Evolutionary conservation across 1,140 invertebrate species (phyloP).

Genomic region (Parapsyche elsis): DNA sequence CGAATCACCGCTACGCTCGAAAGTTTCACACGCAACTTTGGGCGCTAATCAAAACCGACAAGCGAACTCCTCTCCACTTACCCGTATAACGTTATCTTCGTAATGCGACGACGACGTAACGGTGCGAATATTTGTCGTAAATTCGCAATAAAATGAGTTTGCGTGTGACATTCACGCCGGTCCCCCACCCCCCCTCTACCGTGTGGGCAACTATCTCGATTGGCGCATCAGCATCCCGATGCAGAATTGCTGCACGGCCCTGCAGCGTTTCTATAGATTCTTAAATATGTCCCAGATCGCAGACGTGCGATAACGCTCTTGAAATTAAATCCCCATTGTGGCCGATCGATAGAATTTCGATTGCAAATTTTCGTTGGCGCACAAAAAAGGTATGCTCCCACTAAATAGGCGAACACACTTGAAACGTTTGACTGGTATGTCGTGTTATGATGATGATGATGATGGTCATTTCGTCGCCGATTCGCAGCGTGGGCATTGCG

Average conservation of each 20-base stretch:
- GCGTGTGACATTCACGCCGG: not conserved
- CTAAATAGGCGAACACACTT: not conserved
- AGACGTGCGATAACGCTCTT: not conserved
- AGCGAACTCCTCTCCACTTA: no score
- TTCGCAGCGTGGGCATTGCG: constrained; percentile 1
- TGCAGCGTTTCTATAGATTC: no score
- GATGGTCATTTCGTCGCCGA: not conserved
- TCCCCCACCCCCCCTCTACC: no score
- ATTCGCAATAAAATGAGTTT: not conserved
- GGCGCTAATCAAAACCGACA: no score
- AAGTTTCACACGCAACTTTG: no score
- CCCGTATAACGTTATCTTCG: not conserved
- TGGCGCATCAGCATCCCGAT: no score
- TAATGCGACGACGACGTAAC: not conserved
- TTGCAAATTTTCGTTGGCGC: no score
- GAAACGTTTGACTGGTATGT: no score
- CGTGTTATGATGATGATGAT: no score
- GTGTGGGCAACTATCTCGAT: not conserved
- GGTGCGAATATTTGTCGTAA: not conserved
- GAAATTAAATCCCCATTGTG: not conserved
- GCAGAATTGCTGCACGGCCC: no score
- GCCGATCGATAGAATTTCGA: no score
- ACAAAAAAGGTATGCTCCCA: not conserved
- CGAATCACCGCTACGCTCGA: no score
- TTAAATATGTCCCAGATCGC: not conserved